These are phyloP conservation scores for Gonocerus acuteangulatus DNA, from an alignment of 2,888 invertebrate genomes.

Conservation along the genomic window DNA sequence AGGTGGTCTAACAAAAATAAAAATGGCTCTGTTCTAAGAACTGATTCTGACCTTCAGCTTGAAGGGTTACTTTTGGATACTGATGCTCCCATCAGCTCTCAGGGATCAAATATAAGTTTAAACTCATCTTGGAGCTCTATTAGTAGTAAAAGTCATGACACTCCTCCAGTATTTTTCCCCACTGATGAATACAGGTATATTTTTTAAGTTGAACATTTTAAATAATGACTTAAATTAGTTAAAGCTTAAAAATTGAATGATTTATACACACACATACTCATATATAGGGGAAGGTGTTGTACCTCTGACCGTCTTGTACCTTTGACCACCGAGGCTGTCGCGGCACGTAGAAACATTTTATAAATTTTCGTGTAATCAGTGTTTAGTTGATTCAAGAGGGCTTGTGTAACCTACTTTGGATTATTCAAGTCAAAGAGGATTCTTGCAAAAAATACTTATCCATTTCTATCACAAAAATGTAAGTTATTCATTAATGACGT, in stretches of 20 bases:
- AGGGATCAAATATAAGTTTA: constrained; percentile 52
- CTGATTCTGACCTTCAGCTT: constrained; percentile 33
- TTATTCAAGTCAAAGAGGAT: no score
- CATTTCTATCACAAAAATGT: no score
- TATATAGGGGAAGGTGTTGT: no score
- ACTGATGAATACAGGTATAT: constrained; percentile 21
- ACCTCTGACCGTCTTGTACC: no score
- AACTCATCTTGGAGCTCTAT: constrained; percentile 52
- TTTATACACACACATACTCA: no score
- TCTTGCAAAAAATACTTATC: no score
- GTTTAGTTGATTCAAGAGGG: no score
- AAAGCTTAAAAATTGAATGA: background rate
- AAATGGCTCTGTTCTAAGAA: constrained; percentile 30
- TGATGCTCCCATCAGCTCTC: constrained; percentile 32
- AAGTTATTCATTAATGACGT: no score
- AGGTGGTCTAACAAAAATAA: background rate
- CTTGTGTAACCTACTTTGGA: no score
- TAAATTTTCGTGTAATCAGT: no score
- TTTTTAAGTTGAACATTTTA: background rate
- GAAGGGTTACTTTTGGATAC: constrained; percentile 32
- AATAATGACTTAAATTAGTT: background rate
- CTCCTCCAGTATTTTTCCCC: constrained; percentile 28
- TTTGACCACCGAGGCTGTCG: no score
- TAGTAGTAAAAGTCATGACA: constrained; percentile 35
- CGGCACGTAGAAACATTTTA: no score